Conservation (phyloP, 2,888 invertebrate species). For the Alentia gelatinosa region DNA sequence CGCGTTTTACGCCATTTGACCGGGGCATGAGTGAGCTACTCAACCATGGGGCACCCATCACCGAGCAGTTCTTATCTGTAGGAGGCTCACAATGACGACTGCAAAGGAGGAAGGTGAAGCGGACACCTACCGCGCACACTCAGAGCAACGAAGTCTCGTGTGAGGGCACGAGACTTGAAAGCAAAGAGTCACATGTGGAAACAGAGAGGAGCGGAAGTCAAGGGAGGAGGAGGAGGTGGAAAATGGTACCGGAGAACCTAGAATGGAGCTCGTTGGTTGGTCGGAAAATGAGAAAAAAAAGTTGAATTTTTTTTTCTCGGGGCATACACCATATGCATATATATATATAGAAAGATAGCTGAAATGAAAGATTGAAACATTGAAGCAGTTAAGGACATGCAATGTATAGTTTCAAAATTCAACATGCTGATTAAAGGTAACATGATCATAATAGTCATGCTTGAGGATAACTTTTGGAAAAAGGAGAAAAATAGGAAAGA, state of each 20-base stretch:
- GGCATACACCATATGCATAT: too few species aligned
- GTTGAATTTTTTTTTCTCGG: background rate
- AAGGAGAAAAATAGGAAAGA: too few species aligned
- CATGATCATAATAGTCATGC: too few species aligned
- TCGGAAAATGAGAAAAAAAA: background rate
- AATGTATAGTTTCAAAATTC: too few species aligned
- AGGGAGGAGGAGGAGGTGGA: background rate
- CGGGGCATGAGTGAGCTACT: too few species aligned
- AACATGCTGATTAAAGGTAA: too few species aligned
- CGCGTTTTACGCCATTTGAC: too few species aligned
- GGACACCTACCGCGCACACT: constrained; percentile 34
- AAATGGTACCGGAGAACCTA: background rate
- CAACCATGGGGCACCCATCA: background rate
- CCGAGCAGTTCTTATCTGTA: background rate
- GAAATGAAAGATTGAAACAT: background rate
- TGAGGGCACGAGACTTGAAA: constrained; percentile 5
- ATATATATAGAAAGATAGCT: background rate
- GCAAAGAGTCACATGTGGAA: constrained; percentile 30
- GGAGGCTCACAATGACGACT: constrained; percentile 2
- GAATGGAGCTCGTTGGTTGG: background rate
- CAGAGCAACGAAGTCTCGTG: background rate
- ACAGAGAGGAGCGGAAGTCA: constrained; percentile 22
- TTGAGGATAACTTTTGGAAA: too few species aligned
- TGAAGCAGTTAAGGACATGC: background rate
- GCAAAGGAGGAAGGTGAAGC: constrained; percentile 20